Conservation (phyloP, 2,888 invertebrate species). For the Brachypalpus laphriformis region DNA sequence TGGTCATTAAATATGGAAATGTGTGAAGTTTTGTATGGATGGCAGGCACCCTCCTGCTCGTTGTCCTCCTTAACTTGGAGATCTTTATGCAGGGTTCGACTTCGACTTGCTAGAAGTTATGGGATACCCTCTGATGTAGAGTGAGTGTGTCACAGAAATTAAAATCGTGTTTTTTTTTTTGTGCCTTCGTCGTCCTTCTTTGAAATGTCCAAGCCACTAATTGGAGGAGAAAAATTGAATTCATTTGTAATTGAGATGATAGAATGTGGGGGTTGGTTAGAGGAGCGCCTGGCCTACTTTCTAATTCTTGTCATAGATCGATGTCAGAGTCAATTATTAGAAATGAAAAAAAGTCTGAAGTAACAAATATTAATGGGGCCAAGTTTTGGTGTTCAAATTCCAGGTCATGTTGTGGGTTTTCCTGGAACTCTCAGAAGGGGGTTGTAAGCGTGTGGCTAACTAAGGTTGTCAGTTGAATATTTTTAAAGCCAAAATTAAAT, state of each 20-base stretch:
- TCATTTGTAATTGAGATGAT: constrained; percentile 64
- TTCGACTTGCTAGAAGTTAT: constrained; percentile 28
- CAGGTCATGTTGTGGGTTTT: neutral
- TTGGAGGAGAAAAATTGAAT: constrained; percentile 68
- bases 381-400: constrained; percentile 25
- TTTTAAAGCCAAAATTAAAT: too few species aligned
- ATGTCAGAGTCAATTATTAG: constrained; percentile 48
- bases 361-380: constrained; percentile 22
- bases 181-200: too few species aligned
- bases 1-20: constrained; percentile 74
- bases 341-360: neutral
- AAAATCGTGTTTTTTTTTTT: constrained; percentile 5
- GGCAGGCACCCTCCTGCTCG: neutral
- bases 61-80: constrained; percentile 37
- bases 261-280: neutral
- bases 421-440: neutral
- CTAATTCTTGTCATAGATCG: constrained; percentile 46
- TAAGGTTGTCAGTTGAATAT: neutral
- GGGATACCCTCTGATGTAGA: constrained; percentile 42
- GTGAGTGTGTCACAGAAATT: constrained; percentile 52
- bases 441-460: neutral
- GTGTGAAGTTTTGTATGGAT: constrained; percentile 68
- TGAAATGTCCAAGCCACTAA: constrained; percentile 51
- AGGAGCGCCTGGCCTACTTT: constrained; percentile 1
- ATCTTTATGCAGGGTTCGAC: constrained; percentile 19